Evolutionary conservation across 1,140 invertebrate species (phyloP).

Genomic region (Drosophila melanica): DNA sequence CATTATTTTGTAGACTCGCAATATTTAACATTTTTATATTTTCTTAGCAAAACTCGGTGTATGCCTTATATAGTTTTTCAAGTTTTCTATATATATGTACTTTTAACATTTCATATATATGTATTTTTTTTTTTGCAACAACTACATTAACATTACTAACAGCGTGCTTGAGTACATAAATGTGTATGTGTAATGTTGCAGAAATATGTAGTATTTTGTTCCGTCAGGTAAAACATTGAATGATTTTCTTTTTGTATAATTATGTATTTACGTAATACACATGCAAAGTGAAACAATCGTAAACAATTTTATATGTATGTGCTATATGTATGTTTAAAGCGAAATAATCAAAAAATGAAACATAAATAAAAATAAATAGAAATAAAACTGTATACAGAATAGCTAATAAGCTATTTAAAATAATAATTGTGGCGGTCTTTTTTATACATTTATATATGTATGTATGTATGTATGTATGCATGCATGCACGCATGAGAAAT

Average conservation of each 20-base stretch:
- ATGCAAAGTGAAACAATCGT: slow-evolving; percentile 30
- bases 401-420: slow-evolving; percentile 39
- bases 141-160: slow-evolving; percentile 26
- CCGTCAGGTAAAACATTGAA: slow-evolving; percentile 10
- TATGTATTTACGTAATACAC: slow-evolving; percentile 29
- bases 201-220: neutral
- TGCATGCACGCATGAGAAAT: slow-evolving; percentile 19
- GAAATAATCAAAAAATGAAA: slow-evolving; percentile 31
- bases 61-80: neutral
- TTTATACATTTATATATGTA: slow-evolving; percentile 20
- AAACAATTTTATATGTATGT: slow-evolving; percentile 14
- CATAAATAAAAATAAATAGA: slow-evolving; percentile 45
- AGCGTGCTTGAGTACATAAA: slow-evolving; percentile 7
- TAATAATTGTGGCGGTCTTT: slow-evolving; percentile 19
- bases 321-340: slow-evolving; percentile 13
- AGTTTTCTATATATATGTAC: neutral
- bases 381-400: slow-evolving; percentile 21
- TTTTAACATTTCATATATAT: slow-evolving; percentile 6
- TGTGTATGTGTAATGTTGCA: neutral
- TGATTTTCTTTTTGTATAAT: slow-evolving; percentile 10
- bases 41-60: slow-evolving; percentile 16
- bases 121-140: slow-evolving; percentile 28
- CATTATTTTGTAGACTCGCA: slow-evolving; percentile 6
- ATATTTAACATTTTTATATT: slow-evolving; percentile 36
- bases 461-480: slow-evolving; percentile 12